Base-by-base conservation (phyloP, 2,113 vertebrate genomes). In the Pristiophorus japonicus region DNA sequence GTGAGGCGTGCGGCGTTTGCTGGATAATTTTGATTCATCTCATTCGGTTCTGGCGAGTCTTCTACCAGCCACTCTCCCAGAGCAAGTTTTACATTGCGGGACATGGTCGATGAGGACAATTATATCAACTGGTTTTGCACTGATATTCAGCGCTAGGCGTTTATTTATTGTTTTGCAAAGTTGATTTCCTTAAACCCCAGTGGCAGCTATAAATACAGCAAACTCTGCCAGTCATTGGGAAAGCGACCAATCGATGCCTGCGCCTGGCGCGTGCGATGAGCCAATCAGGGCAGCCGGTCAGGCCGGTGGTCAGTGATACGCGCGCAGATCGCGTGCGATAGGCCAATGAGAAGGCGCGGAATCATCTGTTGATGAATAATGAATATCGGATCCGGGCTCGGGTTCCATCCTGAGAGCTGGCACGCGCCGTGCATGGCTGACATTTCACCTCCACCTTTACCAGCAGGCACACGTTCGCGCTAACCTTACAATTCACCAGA, bases 51-150 rank as follows among this genome's bases (percentile, higher is more conserved):
- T 8, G 95, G 96, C 63, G 96, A 96, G 95, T 94, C 95, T 42
- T 95, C 92, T 42, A 96, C 97, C 3, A 97, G 63, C 98, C 98
- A 98, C 95, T 95, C 96, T 2, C 96, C 47, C 4, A 97, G 95
- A 93, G 97, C 96, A 70, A 97, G 96, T 66, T 96, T 96, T 67
- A 96, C 96, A 45, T 96, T 92, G 95, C 96, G 96, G 42, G 91
- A 66, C 66, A 96, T 96, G 27, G 27, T 55, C 67, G 75, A 27
- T 93, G 59, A 47, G 38, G 27, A 16, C 55, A 45, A 59, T 95
- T 11, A 59, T 65, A 92, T 84, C 88, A 20, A 18, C 11, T 84
- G 45, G 4, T 38, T 12, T 7, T 62, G 81, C 10, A 16, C 96
- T 96, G 97, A 96, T 96, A 96, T 95, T 95, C 95, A 96, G 96